Evolutionary conservation across 2,113 vertebrate species (phyloP).

Genomic region (Sigmodon hispidus): DNA sequence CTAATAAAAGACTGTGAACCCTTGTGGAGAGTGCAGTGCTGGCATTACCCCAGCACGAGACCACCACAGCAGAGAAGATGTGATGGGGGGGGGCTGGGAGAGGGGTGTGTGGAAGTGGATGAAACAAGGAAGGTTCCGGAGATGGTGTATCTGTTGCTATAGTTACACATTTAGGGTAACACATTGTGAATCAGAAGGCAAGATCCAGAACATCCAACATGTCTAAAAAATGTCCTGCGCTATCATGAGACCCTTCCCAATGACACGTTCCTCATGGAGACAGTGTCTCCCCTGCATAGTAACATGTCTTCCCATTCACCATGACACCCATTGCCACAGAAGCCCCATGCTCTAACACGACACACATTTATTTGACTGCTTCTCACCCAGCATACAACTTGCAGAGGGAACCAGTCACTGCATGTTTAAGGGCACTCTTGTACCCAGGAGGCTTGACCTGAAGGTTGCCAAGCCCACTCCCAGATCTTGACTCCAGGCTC

Average conservation of each 20-base stretch:
- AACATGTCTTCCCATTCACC: not conserved
- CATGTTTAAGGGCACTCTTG: not conserved
- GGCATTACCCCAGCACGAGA: not conserved
- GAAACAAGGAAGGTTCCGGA: not conserved
- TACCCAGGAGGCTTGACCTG: not conserved
- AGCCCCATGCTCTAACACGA: not conserved
- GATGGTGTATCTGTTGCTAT: not conserved
- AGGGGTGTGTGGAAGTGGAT: not conserved
- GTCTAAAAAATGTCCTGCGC: not conserved
- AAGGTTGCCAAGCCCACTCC: not conserved
- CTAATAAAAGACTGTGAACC: conserved; percentile 65
- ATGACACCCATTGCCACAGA: not conserved
- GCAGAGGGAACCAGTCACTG: not conserved
- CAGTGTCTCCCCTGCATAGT: not conserved
- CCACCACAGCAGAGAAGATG: not conserved
- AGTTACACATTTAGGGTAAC: not conserved
- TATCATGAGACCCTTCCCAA: not conserved
- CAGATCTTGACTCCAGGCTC: not conserved
- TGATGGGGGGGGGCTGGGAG: no score
- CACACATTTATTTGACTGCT: conserved; percentile 68
- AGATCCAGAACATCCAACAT: not conserved
- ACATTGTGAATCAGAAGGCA: not conserved
- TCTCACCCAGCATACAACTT: fast-evolving
- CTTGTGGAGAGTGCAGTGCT: not conserved
- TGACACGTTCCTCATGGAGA: not conserved